phyloP scores from a whole-genome alignment of 1,140 invertebrate species.

The Himalopsyche phryganea region DNA sequence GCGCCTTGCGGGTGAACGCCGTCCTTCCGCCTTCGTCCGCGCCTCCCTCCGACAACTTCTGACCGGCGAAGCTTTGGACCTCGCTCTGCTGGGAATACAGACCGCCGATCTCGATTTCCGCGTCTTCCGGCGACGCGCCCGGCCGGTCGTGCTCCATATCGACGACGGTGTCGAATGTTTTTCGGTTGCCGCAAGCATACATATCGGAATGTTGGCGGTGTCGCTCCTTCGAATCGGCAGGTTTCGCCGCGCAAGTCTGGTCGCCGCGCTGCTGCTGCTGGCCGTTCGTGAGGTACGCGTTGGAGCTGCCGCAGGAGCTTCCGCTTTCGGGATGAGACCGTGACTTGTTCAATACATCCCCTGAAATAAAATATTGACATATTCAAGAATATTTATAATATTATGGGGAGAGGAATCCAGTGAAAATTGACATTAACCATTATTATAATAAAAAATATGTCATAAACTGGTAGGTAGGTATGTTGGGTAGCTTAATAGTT shows the following conservation, averaged over 20 bases:
- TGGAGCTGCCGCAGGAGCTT: conserved; percentile 42
- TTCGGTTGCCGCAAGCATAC: not conserved
- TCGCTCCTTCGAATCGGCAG: conserved; percentile 47
- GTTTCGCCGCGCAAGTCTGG: conserved; percentile 37
- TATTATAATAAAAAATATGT: too few relatives aligned
- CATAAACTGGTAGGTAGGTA: too few relatives aligned
- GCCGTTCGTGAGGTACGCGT: conserved; percentile 44
- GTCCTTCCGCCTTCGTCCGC: conserved; percentile 13
- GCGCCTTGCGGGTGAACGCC: not conserved
- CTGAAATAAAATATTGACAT: conserved; percentile 40
- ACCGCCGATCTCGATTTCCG: conserved; percentile 2
- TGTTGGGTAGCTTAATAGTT: too few relatives aligned
- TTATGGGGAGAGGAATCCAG: too few relatives aligned
- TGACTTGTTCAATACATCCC: conserved; percentile 51
- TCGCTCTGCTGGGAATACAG: conserved; percentile 5
- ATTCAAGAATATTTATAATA: too few relatives aligned
- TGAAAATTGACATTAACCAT: too few relatives aligned
- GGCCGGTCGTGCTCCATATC: conserved; percentile 10
- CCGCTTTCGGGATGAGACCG: conserved; percentile 48
- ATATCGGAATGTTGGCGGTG: conserved; percentile 38
- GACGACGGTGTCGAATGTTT: not conserved
- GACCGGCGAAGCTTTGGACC: conserved; percentile 3
- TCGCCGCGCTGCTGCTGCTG: conserved; percentile 45
- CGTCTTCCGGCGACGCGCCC: not conserved
- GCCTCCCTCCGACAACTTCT: conserved; percentile 8